A percentile compares a stretch with the other conserved stretches of the same genome.
Evolutionary conservation across 2,888 invertebrate genomes (phyloP).

Genomic region (Xestia xanthographa): DNA sequence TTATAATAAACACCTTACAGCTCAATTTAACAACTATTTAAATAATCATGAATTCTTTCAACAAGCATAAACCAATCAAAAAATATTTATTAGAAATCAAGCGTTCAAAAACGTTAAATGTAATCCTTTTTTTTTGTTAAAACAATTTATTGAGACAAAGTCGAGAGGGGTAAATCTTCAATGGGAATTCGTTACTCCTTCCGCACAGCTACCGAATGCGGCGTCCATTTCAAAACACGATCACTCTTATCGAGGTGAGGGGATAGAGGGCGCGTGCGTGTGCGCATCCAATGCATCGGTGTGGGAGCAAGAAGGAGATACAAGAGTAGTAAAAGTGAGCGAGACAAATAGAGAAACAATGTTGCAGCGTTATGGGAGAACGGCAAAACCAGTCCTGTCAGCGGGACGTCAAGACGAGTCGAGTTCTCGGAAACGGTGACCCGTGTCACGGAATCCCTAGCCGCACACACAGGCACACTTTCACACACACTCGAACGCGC

Average conservation of each 20-base stretch:
- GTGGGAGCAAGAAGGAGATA: slow-evolving; percentile 73
- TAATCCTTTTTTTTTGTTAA: slow-evolving; percentile 33
- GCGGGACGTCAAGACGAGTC: slow-evolving; percentile 89
- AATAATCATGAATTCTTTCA: slow-evolving; percentile 18
- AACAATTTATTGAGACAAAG: slow-evolving; percentile 47
- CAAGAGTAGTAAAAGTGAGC: slow-evolving; percentile 70
- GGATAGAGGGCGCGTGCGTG: slow-evolving; percentile 88
- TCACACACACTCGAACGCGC: slow-evolving; percentile 66
- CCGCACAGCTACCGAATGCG: slow-evolving; percentile 86
- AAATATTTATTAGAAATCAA: slow-evolving; percentile 9
- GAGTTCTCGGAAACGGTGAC: slow-evolving; percentile 90
- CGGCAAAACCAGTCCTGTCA: slow-evolving; percentile 90
- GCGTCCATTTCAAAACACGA: slow-evolving; percentile 86
- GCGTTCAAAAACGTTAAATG: slow-evolving; percentile 10
- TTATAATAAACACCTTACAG: slow-evolving; percentile 58
- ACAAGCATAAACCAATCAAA: slow-evolving; percentile 18
- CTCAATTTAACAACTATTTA: slow-evolving; percentile 49
- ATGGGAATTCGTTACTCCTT: slow-evolving; percentile 84
- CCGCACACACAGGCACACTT: slow-evolving; percentile 77
- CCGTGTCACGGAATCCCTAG: slow-evolving; percentile 90
- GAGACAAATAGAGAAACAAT: slow-evolving; percentile 81
- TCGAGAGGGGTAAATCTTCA: slow-evolving; percentile 74
- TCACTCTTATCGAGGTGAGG: slow-evolving; percentile 86
- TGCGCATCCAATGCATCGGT: slow-evolving; percentile 86
- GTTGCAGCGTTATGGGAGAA: slow-evolving; percentile 84